Evolutionary conservation across 2,888 invertebrate genomes (phyloP).

Genomic region (Laspeyria flexula): DNA sequence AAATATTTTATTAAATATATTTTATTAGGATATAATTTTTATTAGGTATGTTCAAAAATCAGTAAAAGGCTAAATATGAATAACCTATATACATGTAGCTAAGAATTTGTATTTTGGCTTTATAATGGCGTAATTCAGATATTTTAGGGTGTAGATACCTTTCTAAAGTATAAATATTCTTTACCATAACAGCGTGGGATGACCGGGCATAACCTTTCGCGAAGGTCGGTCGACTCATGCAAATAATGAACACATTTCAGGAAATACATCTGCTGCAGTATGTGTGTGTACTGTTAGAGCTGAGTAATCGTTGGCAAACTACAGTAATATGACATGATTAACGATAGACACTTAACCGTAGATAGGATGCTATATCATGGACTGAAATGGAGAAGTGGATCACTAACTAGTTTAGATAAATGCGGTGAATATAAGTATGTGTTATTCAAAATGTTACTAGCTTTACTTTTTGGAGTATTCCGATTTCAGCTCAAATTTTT

Average conservation of each 20-base stretch:
- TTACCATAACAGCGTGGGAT: not conserved
- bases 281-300: not conserved
- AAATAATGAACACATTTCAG: slow-evolving; percentile 40
- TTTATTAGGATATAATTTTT: too few species aligned
- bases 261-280: slow-evolving; percentile 42
- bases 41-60: too few species aligned
- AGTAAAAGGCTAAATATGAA: too few species aligned
- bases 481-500: too few species aligned
- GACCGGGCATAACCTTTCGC: not conserved
- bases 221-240: slow-evolving; percentile 7
- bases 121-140: too few species aligned
- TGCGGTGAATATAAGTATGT: not conserved
- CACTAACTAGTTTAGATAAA: not conserved
- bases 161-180: not conserved
- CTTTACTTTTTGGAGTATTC: too few species aligned
- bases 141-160: not conserved
- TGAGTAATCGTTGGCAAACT: slow-evolving; percentile 45
- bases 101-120: too few species aligned
- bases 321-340: slow-evolving; percentile 19
- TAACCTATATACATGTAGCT: too few species aligned
- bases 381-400: not conserved
- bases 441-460: too few species aligned
- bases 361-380: not conserved
- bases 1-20: too few species aligned
- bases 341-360: slow-evolving; percentile 3